Base-by-base conservation (phyloP, 2,113 vertebrate genomes). In the Grammomys surdaster region DNA sequence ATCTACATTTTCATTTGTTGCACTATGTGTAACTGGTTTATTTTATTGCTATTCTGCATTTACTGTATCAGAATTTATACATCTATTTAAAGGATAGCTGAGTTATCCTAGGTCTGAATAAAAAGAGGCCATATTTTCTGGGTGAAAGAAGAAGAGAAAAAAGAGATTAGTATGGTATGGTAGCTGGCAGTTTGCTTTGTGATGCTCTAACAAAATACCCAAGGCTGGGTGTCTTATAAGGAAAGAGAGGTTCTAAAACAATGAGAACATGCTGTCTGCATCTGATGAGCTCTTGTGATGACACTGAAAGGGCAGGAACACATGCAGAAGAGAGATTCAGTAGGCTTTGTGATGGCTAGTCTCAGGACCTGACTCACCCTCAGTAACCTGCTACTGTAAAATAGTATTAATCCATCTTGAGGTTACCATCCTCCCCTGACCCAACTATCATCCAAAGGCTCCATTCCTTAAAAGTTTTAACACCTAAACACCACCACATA, bases 331-430 rank as follows among this genome's bases (percentile, higher is more conserved):
- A 43, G 40, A 46, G 36, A 31, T 33, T 69, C 28, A 4, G 46
- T 0, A 8, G 40, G 9, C 28, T 36, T 51, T 16, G 54, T 56
- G 31, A 70, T 2, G 0, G 24, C 8, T 46, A 7, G 0, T 28
- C 75, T n/a, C 31, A 26, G 51, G 73, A 72, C 28, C 22, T 26
- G 4, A n/a, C 20, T 43, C 58, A 43, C n/a, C 10, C n/a, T 56
- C 46, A 33, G n/a, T 46, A 24, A 26, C 3, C 63, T 13, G 17
- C 26, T 56, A 56, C 84, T 58, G 3, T 14, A 13, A 56, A 48
- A 36, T 48, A 36, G 9, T 3, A 26, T 36, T 17, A 33, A 58
- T 51, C 12, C 46, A 40, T 36, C 43, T 16, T 3, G 46, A 54
- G 36, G 28, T 22, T 22, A 58, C 16, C 40, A 72, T 40, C 54